Evolutionary conservation across 2,888 invertebrate genomes (phyloP).

Genomic region (Geophilus truncorum): DNA sequence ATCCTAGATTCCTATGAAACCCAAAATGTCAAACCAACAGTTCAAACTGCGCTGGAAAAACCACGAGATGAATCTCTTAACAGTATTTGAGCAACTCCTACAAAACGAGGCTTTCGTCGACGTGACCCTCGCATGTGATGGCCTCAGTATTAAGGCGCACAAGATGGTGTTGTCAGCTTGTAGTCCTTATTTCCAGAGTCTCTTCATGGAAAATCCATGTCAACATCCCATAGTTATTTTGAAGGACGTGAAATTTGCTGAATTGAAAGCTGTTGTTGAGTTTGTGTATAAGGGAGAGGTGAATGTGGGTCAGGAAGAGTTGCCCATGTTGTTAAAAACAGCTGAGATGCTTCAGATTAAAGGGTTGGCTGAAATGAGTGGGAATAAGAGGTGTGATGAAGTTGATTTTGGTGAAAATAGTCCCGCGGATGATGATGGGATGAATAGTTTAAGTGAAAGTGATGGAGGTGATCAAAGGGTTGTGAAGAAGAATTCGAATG

Average conservation of each 20-base stretch:
- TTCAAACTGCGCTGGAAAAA: conserved; percentile 76
- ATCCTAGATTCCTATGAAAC: not conserved
- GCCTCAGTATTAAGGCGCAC: conserved; percentile 59
- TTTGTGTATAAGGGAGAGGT: conserved; percentile 92
- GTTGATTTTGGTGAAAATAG: not conserved
- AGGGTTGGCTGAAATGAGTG: conserved; percentile 55
- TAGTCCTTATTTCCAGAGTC: conserved; percentile 68
- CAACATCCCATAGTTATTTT: conserved; percentile 61
- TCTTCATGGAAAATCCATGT: conserved; percentile 57
- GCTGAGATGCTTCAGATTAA: conserved; percentile 60
- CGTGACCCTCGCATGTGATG: conserved; percentile 61
- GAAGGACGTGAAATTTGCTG: conserved; percentile 69
- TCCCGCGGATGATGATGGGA: not conserved
- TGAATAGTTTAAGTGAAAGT: no score
- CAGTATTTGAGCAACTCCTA: conserved; percentile 60
- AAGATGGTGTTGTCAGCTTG: conserved; percentile 68
- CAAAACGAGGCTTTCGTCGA: conserved; percentile 63
- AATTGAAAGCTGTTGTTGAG: conserved; percentile 80
- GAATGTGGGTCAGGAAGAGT: conserved; percentile 76
- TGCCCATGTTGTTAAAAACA: conserved; percentile 57
- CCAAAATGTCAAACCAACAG: conserved; percentile 55
- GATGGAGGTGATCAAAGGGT: no score
- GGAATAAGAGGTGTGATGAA: not conserved
- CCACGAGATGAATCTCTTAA: conserved; percentile 65
- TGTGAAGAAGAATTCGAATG: no score